Conservation (phyloP, 2,113 vertebrate species). For the Panthera uncia region DNA sequence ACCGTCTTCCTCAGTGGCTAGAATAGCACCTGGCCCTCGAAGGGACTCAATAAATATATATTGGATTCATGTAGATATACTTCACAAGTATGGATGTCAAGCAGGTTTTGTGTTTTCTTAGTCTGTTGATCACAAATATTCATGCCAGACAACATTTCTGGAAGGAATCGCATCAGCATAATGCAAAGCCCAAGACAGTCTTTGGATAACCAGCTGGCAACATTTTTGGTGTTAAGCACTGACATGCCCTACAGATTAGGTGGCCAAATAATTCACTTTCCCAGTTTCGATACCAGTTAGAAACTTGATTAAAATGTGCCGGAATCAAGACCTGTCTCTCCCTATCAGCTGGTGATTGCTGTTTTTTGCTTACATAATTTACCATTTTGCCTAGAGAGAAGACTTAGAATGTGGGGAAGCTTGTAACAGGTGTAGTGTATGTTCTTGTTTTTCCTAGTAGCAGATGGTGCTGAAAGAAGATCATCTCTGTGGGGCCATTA, state of each 20-base stretch:
- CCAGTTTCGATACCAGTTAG: not conserved
- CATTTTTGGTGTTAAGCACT: constrained; percentile 14
- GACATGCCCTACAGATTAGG: not conserved
- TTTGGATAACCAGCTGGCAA: not conserved
- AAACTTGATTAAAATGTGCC: not conserved
- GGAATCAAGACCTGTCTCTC: not conserved
- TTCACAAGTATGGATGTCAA: not conserved
- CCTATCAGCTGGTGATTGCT: constrained; percentile 14
- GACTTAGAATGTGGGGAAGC: constrained; percentile 23
- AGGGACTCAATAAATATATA: not conserved
- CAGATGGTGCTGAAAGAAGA: constrained; percentile 75
- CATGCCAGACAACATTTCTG: constrained; percentile 33
- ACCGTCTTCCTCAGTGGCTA: not conserved
- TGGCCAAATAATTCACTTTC: constrained; percentile 4
- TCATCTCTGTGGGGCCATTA: constrained; percentile 72
- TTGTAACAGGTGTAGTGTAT: constrained; percentile 67
- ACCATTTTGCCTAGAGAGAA: constrained; percentile 50
- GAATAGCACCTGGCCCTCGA: not conserved
- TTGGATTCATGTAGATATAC: not conserved
- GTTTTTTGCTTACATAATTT: constrained; percentile 30
- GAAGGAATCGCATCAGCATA: not conserved
- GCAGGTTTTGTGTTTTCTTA: constrained; percentile 26
- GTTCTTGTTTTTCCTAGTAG: constrained; percentile 71
- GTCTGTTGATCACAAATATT: constrained; percentile 8
- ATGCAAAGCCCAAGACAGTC: constrained; percentile 10